Evolutionary conservation across 2,113 vertebrate species (phyloP).

Genomic region (Jacana jacana): DNA sequence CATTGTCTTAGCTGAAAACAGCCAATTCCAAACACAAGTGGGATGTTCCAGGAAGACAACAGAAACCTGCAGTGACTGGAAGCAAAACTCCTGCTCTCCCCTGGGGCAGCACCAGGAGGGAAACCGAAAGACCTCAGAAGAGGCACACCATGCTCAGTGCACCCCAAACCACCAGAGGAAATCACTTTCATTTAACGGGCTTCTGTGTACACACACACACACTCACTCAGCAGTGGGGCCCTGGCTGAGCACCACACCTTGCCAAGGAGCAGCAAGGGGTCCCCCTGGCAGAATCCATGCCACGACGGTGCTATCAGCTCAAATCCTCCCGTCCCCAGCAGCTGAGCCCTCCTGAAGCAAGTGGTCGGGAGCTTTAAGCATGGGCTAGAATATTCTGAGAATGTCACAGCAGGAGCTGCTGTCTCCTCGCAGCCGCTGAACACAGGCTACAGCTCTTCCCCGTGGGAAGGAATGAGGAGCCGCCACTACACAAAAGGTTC

Average conservation of each 20-base stretch:
- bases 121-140: neutral
- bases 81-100: neutral
- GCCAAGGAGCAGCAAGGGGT: neutral
- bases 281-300: neutral
- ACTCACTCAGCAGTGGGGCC: neutral
- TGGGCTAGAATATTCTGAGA: neutral
- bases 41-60: neutral
- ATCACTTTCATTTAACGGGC: neutral
- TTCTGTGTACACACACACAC: fast-evolving
- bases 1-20: neutral
- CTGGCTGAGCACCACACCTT: neutral
- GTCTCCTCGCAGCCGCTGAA: neutral
- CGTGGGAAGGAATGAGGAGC: neutral
- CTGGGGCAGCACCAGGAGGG: neutral
- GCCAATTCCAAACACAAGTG: neutral
- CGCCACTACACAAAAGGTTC: neutral
- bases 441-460: neutral
- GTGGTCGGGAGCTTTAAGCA: neutral
- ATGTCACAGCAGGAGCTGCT: constrained; percentile 13
- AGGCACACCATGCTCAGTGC: neutral
- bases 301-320: fast-evolving
- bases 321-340: neutral
- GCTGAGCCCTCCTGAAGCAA: constrained; percentile 26
- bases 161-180: neutral
- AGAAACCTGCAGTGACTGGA: neutral